Evolutionary conservation across 2,113 vertebrate species (phyloP), one percentile per base, ranked within the genome.

Genomic region (Misgurnus mizolepis): DNA sequence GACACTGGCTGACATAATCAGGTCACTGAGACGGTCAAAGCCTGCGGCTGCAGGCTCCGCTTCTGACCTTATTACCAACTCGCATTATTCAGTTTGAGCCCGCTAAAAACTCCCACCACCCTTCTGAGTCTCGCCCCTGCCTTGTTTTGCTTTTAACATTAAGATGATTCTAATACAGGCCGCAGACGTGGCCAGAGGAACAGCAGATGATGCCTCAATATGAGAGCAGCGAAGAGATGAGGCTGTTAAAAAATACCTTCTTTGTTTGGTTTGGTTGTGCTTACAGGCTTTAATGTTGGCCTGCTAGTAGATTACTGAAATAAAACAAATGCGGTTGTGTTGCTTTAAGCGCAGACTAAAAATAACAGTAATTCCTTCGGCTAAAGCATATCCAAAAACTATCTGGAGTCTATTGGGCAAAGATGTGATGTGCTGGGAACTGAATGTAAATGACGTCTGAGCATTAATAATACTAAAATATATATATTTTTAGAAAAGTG

Each of bases 1-100:
- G 94, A 95, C 93, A 92, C 90, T 91, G 83, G 88, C 88, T 91
- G 94, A 95, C 93, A 94, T 94, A 95, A 96, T 95, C 94, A 94
- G 95, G 94, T 95, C 95, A 96, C 92, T 81, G 92, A 95, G 93
- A 92, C 78, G 86, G 93, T 94, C 94, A 92, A 90, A 90, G 93
- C 94, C 93, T 90, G 90, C 89, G 94, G 95, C 93, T 91, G 94
- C 91, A 92, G 91, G 86, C 88, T 89, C 87, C 89, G 84, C 93
- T 91, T 92, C 90, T 89, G 87, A 90, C 91, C 92, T 95, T 93
- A 93, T 94, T 94, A 94, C 90, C 92, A 92, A 88, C 84, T 86
- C 85, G 86, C 90, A 94, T 94, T 94, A 93, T 95, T 95, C 93
- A 90, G 90, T 89, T 85, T 76, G 86, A 89, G 91, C 89, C 87